These are phyloP conservation scores for Macquaria ambigua DNA, from an alignment of 2,113 vertebrate species.

Conservation along the genomic window DNA sequence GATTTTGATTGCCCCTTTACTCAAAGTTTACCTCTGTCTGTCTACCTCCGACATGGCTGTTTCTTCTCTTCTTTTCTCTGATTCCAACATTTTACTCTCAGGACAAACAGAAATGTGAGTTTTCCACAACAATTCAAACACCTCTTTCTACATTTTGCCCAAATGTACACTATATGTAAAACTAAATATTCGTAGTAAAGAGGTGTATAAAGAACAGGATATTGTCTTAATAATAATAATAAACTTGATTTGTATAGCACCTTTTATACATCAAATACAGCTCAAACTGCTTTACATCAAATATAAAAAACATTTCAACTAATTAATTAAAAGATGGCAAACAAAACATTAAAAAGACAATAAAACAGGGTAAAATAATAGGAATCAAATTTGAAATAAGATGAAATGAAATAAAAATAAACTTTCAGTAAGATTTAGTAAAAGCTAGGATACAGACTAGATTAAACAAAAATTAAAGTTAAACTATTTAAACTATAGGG, in stretches of 20 bases:
- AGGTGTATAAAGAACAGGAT: not conserved
- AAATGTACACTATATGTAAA: not conserved
- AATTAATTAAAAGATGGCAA: not conserved
- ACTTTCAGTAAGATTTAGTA: not conserved
- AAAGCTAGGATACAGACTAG: not conserved
- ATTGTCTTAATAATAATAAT: not conserved
- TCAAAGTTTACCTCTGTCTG: conserved; percentile 16
- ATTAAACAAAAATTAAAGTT: not conserved
- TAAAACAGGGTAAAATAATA: not conserved
- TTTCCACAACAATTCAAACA: not conserved
- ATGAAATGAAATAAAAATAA: not conserved
- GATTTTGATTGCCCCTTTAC: conserved; percentile 44
- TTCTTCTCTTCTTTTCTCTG: not conserved
- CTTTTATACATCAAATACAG: not conserved
- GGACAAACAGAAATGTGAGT: not conserved
- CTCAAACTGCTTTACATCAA: not conserved
- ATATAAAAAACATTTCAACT: too few species aligned
- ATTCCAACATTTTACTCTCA: not conserved
- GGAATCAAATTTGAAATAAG: not conserved
- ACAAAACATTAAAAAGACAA: too few species aligned
- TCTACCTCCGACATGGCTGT: not conserved
- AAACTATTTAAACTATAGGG: not conserved
- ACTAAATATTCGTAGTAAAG: too few species aligned
- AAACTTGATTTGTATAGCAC: not conserved
- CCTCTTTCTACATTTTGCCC: not conserved